Evolutionary conservation across 2,797 vertebrate genomes (phyloP).

Genomic region (Neosalanx taihuensis): DNA sequence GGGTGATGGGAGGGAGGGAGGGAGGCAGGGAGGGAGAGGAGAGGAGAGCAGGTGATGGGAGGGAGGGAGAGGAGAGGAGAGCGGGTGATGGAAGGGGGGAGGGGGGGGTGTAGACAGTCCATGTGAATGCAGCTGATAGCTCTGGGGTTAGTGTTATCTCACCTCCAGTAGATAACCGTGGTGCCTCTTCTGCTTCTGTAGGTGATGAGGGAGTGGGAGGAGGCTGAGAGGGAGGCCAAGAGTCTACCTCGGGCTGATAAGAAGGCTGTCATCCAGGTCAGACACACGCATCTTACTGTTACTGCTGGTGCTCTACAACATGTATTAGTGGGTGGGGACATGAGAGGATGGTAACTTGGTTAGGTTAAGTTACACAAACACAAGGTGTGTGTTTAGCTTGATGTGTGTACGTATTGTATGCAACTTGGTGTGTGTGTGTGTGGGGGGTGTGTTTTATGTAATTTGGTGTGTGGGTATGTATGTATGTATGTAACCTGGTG

Average conservation of each 20-base stretch:
- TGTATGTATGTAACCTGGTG: too few relatives aligned
- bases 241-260: constrained; percentile 93
- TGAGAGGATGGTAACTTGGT: background rate
- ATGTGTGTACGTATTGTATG: background rate
- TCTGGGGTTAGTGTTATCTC: background rate
- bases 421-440: background rate
- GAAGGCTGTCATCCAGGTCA: constrained; percentile 97
- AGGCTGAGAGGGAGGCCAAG: constrained; percentile 94
- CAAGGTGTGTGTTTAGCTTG: background rate
- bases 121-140: background rate
- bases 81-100: background rate
- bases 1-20: background rate
- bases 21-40: background rate
- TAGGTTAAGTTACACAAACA: background rate
- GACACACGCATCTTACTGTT: constrained; percentile 8
- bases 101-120: background rate
- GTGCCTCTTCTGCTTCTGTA: constrained; percentile 47
- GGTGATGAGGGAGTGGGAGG: constrained; percentile 99
- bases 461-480: background rate
- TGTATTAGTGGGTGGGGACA: background rate
- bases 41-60: constrained; percentile 12
- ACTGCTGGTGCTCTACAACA: background rate
- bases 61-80: background rate
- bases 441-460: background rate
- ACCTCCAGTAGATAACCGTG: background rate